A percentile compares a stretch with the other conserved stretches of the same genome.
phyloP scores from a whole-genome alignment of 2,113 vertebrate genomes.

The Elanus axillaris region DNA sequence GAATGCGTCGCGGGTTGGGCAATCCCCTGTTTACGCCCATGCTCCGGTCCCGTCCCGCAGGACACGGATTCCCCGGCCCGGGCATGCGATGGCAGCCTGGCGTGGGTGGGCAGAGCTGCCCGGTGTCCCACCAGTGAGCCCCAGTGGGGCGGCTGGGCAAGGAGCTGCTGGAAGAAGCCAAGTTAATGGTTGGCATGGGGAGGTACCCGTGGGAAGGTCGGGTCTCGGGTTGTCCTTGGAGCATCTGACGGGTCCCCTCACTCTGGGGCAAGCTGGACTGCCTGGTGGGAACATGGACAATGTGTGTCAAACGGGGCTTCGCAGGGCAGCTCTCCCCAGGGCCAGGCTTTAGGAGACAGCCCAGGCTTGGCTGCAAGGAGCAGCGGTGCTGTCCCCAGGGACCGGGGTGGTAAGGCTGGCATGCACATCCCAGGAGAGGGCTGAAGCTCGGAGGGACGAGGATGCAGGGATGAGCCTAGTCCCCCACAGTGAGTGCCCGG shows the following conservation, averaged over 20 bases:
- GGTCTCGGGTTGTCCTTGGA: not conserved
- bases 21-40: not conserved
- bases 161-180: not conserved
- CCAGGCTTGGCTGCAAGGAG: not conserved
- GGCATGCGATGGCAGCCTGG: not conserved
- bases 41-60: fast-evolving
- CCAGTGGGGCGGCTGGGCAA: not conserved
- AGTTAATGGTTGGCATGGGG: not conserved
- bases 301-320: not conserved
- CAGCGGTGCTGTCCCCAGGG: not conserved
- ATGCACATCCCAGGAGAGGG: not conserved
- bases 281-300: fast-evolving
- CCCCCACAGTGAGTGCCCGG: fast-evolving
- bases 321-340: not conserved
- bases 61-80: fast-evolving
- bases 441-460: not conserved
- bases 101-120: not conserved
- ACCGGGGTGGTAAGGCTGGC: fast-evolving
- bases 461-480: not conserved
- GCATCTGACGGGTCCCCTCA: fast-evolving
- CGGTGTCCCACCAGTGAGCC: fast-evolving
- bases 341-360: not conserved
- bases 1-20: not conserved
- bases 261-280: too few relatives aligned
- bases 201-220: not conserved